phyloP scores from a whole-genome alignment of 2,797 vertebrate species.

The Peromyscus eremicus region DNA sequence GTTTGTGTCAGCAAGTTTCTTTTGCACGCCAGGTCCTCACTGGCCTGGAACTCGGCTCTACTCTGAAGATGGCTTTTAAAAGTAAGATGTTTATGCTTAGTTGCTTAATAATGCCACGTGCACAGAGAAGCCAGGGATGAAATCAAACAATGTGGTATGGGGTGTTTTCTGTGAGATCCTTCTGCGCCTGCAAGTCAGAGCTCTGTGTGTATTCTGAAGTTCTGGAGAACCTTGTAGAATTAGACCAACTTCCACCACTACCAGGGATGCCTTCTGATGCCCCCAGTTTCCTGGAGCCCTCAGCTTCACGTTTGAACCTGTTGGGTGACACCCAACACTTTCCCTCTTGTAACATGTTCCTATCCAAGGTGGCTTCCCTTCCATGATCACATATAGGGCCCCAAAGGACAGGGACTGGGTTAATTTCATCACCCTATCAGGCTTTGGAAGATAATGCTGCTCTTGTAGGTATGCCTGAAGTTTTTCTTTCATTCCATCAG shows the following conservation, averaged over 20 bases:
- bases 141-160: conserved; percentile 80
- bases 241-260: neutral
- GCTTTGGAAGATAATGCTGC: neutral
- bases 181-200: conserved; percentile 36
- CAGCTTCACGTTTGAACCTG: neutral
- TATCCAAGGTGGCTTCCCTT: neutral
- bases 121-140: conserved; percentile 74
- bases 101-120: conserved; percentile 85
- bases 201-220: neutral
- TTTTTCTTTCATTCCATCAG: neutral
- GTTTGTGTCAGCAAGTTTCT: conserved; percentile 91
- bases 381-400: neutral
- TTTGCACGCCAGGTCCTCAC: conserved; percentile 89
- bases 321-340: neutral
- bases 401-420: accelerated
- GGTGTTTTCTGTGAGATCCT: conserved; percentile 73
- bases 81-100: conserved; percentile 87
- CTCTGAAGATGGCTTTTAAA: conserved; percentile 90
- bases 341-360: conserved; percentile 56
- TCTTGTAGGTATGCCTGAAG: neutral
- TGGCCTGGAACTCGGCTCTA: conserved; percentile 85
- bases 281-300: neutral
- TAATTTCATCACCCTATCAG: neutral
- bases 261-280: conserved; percentile 25
- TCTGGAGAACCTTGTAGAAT: neutral